These are phyloP conservation scores for Holacanthus passer DNA, from an alignment of 2,113 vertebrate species.

Conservation along the genomic window DNA sequence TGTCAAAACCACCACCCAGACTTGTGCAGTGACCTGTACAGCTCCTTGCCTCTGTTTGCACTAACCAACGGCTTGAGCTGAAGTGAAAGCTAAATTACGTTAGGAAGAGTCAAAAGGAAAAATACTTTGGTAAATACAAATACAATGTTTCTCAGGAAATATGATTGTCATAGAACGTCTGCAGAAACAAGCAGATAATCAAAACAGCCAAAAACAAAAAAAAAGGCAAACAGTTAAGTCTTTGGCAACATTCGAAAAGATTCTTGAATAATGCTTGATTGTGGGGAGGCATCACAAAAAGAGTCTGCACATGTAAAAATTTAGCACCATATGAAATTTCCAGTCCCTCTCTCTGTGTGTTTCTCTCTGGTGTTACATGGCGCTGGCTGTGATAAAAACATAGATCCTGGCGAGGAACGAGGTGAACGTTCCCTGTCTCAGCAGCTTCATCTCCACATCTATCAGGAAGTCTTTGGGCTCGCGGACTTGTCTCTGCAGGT, in stretches of 20 bases:
- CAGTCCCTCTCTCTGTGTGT: constrained; percentile 23
- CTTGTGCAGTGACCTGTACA: constrained; percentile 6
- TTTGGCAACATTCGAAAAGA: constrained; percentile 23
- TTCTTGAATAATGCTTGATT: constrained; percentile 9
- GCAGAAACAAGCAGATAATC: not conserved
- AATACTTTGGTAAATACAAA: constrained; percentile 37
- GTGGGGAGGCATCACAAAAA: not conserved
- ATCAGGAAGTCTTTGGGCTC: constrained; percentile 92
- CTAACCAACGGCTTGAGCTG: not conserved
- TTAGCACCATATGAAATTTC: constrained; percentile 71
- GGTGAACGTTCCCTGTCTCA: constrained; percentile 91
- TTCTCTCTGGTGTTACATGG: constrained; percentile 58
- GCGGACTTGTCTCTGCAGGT: constrained; percentile 87
- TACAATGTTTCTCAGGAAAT: constrained; percentile 28
- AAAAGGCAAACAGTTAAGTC: not conserved
- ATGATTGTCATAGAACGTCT: not conserved
- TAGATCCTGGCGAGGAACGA: constrained; percentile 93
- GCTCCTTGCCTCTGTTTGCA: not conserved
- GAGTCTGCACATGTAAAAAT: not conserved
- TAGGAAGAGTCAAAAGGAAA: constrained; percentile 15
- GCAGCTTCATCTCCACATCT: constrained; percentile 96
- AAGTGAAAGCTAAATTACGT: not conserved
- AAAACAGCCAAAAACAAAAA: not conserved
- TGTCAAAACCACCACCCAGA: not conserved
- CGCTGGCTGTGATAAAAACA: constrained; percentile 91